Percentiles rank a stretch among this genome's conserved stretches.
phyloP scores from a whole-genome alignment of 2,797 vertebrate genomes.

The Anniella stebbinsi region DNA sequence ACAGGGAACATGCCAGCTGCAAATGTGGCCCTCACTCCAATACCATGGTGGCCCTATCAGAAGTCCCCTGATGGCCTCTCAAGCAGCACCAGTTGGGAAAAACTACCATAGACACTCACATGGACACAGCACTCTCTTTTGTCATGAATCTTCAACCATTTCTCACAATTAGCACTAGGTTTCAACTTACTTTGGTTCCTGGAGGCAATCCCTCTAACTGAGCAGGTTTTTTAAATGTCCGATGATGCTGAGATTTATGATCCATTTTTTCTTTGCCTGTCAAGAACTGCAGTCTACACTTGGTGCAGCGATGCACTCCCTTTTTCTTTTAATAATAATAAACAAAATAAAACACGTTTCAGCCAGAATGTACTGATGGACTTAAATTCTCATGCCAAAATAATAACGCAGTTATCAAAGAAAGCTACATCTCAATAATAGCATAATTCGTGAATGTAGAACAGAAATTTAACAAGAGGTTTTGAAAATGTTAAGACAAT shows the following conservation, averaged over 20 bases:
- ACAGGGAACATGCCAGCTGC: too few relatives aligned
- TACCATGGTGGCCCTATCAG: neutral
- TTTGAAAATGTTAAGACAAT: neutral
- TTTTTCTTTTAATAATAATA: slow-evolving; percentile 86
- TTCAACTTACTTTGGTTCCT: slow-evolving; percentile 91
- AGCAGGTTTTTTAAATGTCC: slow-evolving; percentile 94
- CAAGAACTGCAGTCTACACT: slow-evolving; percentile 96
- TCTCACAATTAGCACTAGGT: neutral
- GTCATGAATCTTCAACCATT: neutral
- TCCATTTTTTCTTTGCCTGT: slow-evolving; percentile 96
- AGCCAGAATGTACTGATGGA: neutral
- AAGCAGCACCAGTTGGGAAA: neutral
- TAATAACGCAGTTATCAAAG: neutral
- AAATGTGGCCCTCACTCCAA: neutral
- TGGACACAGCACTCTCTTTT: neutral
- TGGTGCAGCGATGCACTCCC: slow-evolving; percentile 95
- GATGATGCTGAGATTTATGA: slow-evolving; percentile 93
- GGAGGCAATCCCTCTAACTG: slow-evolving; percentile 95
- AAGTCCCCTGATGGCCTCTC: neutral
- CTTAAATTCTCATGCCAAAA: slow-evolving; percentile 14
- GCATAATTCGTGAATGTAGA: slow-evolving; percentile 31
- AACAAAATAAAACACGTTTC: neutral
- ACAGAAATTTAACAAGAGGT: neutral
- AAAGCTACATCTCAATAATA: neutral
- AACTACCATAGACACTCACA: neutral